A percentile compares a stretch with the other conserved stretches of the same genome.
Conservation (phyloP, 2,888 invertebrate species). For the Cephus pulcher region DNA sequence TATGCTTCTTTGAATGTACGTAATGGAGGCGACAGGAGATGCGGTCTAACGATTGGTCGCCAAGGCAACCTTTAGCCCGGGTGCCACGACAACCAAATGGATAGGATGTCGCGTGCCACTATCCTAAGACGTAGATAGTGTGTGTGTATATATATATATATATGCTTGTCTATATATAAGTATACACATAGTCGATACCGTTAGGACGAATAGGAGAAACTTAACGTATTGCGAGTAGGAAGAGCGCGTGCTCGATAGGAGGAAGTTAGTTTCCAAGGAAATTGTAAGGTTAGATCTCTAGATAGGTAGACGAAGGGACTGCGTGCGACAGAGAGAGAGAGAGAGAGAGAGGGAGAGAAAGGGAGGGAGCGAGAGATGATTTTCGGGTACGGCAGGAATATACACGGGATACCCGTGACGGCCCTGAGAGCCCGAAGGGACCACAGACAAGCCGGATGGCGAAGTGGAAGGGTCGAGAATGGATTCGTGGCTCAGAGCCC, state of each 20-base stretch:
- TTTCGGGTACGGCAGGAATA: conserved; percentile 16
- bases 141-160: too few species aligned
- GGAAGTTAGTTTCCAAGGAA: conserved; percentile 14
- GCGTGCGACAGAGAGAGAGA: conserved; percentile 7
- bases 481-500: conserved; percentile 21
- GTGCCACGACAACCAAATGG: neutral
- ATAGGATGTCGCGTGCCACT: neutral
- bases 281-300: conserved; percentile 8
- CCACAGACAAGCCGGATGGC: conserved; percentile 17
- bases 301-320: conserved; percentile 5
- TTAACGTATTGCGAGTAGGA: conserved; percentile 1
- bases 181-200: too few species aligned
- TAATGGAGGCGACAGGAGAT: neutral
- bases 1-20: neutral
- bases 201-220: neutral
- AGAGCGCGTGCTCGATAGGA: conserved; percentile 7
- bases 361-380: conserved; percentile 7
- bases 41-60: neutral
- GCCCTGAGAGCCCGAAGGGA: conserved; percentile 15
- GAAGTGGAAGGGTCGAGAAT: conserved; percentile 25
- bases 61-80: neutral
- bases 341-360: neutral
- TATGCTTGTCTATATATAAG: too few species aligned
- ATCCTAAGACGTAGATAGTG: neutral
- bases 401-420: conserved; percentile 34